Conservation (phyloP, 2,113 vertebrate genomes). For the Heterochromis multidens region DNA sequence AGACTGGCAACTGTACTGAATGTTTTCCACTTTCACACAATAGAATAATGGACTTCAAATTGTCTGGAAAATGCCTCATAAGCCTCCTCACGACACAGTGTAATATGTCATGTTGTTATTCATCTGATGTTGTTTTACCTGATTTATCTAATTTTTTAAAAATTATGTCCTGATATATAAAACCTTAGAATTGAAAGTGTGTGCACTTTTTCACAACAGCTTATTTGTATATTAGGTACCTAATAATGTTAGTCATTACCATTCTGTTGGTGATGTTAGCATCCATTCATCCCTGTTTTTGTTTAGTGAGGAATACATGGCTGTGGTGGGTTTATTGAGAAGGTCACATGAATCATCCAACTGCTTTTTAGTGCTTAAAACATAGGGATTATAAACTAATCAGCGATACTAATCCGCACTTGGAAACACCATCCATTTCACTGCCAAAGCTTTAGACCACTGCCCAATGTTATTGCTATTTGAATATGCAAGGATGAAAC, state of each 20-base stretch:
- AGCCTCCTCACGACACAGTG: not conserved
- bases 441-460: not conserved
- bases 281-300: not conserved
- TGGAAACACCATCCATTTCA: slow-evolving; percentile 27
- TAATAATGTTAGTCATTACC: not conserved
- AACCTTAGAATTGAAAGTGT: not conserved
- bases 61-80: not conserved
- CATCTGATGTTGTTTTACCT: not conserved
- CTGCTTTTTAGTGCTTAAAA: slow-evolving; percentile 30
- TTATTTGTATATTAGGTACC: not conserved
- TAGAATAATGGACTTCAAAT: not conserved
- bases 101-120: not conserved
- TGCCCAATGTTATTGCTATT: slow-evolving; percentile 1
- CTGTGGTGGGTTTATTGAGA: not conserved
- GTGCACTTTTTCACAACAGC: not conserved
- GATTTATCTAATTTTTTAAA: not conserved
- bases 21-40: not conserved
- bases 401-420: slow-evolving; percentile 52
- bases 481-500: not conserved
- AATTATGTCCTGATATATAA: not conserved
- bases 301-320: not conserved
- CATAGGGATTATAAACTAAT: slow-evolving; percentile 58
- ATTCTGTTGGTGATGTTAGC: not conserved
- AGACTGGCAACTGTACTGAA: not conserved
- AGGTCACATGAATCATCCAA: slow-evolving; percentile 15